Percentiles rank a stretch among this genome's conserved stretches.
These are phyloP conservation scores for Drosophila sturtevanti DNA, from an alignment of 1,140 invertebrate genomes.

Conservation along the genomic window DNA sequence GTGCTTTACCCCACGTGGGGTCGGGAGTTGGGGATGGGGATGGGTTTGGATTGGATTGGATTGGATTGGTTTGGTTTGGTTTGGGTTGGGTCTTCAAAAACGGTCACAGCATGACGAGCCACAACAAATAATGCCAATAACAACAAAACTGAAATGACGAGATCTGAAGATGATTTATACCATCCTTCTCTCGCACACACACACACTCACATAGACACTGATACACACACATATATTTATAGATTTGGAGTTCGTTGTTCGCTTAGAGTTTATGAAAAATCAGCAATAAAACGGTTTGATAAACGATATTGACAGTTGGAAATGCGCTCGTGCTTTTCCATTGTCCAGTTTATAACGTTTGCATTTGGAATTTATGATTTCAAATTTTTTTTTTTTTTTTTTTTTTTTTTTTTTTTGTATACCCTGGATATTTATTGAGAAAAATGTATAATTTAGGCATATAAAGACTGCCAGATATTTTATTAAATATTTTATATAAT, in stretches of 20 bases:
- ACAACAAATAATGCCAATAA: conserved; percentile 40
- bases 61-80: conserved; percentile 1
- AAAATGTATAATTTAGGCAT: neutral
- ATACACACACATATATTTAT: neutral
- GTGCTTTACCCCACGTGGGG: neutral
- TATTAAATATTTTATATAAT: too few species aligned
- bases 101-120: conserved; percentile 67
- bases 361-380: conserved; percentile 61
- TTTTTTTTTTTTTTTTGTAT: conserved; percentile 13
- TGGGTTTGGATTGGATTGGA: neutral
- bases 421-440: neutral
- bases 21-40: conserved; percentile 1
- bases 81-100: conserved; percentile 39
- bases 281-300: conserved; percentile 56
- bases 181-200: neutral
- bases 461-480: too few species aligned
- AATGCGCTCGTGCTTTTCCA: conserved; percentile 15
- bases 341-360: conserved; percentile 27
- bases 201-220: neutral
- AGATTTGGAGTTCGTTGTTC: conserved; percentile 42
- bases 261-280: conserved; percentile 45
- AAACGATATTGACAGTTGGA: conserved; percentile 59
- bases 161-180: conserved; percentile 57
- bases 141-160: conserved; percentile 12
- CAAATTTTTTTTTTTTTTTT: conserved; percentile 28